phyloP scores from a whole-genome alignment of 30 jellyfish, hydroid and myxozoan species.

The Aurelia aurita region DNA sequence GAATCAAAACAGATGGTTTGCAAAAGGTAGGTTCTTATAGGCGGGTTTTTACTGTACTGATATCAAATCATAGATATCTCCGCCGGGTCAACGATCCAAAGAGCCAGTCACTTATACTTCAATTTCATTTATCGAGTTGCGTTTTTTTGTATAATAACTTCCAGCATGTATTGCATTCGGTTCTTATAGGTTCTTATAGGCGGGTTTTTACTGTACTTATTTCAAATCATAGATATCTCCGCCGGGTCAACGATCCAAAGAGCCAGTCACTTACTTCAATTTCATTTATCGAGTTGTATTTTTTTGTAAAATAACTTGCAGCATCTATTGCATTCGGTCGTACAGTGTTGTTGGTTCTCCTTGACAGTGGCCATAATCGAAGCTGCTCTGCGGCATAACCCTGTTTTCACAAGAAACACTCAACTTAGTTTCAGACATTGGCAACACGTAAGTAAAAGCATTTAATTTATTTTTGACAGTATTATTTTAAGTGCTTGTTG shows the following conservation, averaged over 20 bases:
- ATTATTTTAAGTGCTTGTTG: too few species aligned
- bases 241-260: too few species aligned
- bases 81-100: too few species aligned
- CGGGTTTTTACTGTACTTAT: too few species aligned
- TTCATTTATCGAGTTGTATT: slow-evolving; percentile 56
- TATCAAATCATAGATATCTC: too few species aligned
- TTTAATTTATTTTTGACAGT: too few species aligned
- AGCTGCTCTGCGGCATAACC: slow-evolving; percentile 91
- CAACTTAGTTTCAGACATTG: background rate
- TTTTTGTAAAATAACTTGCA: slow-evolving; percentile 73
- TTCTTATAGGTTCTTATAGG: too few species aligned
- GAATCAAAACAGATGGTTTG: too few species aligned
- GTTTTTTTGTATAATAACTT: slow-evolving; percentile 70
- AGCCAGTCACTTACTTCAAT: slow-evolving; percentile 58
- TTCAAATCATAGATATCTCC: too few species aligned
- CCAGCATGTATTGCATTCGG: slow-evolving; percentile 86
- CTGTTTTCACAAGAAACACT: slow-evolving; percentile 39
- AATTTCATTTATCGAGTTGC: slow-evolving; percentile 60
- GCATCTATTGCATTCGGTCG: slow-evolving; percentile 90
- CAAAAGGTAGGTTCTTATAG: too few species aligned
- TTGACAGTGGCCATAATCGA: slow-evolving; percentile 93
- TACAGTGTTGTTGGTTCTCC: slow-evolving; percentile 87
- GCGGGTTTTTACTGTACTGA: too few species aligned
- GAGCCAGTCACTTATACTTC: slow-evolving; percentile 56
- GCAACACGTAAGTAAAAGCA: background rate